Base-by-base conservation (phyloP, 2,888 invertebrate genomes). In the Heliconius cydno region DNA sequence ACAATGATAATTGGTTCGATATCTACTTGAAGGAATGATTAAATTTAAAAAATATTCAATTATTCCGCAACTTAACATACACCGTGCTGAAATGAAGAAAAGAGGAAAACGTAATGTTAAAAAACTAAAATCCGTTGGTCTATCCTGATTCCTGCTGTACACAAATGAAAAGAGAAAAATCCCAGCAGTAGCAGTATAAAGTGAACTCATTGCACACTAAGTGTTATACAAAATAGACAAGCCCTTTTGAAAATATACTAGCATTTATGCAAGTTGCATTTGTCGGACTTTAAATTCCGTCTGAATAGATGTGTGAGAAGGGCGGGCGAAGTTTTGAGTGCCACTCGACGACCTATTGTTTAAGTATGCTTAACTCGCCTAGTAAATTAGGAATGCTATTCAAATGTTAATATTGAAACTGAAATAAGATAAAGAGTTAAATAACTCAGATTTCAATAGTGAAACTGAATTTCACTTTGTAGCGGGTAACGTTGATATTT, bases 211-310 rank as follows among this genome's bases (percentile, higher is more conserved):
- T 28, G 63, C 63, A 34, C 41, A 19, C 38, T 38, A 41, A 75
- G 75, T 75, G 28, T 41, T 75, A 66, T 75, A 65, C 41, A 75
- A 73, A 73, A 75, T 22, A 75, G 75, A 75, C 75, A 75, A 75
- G 65, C 57, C 46, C 71, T 73, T 46, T 66, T 73, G 46, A 57
- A 66, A 67, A 60, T 78, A 67, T 30, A 74, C 28, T 28, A 34
- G 34, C 73, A 73, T 75, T 75, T 75, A 57, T 78, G 41, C 67
- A 60, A 78, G 25, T 57, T 74, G 73, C 73, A 67, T 57, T 72
- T 34, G 78, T 73, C 25, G 57, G 28, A 73, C 67, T 76, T 57
- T 60, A 74, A 67, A 78, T 52, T 65, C 25, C n/a, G 46, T 77
- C 46, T 72, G 65, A 78, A 72, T 73, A n/a, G 60, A 65, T 66